Conservation (phyloP, 2,888 invertebrate genomes). For the Ptilodon capucinus region DNA sequence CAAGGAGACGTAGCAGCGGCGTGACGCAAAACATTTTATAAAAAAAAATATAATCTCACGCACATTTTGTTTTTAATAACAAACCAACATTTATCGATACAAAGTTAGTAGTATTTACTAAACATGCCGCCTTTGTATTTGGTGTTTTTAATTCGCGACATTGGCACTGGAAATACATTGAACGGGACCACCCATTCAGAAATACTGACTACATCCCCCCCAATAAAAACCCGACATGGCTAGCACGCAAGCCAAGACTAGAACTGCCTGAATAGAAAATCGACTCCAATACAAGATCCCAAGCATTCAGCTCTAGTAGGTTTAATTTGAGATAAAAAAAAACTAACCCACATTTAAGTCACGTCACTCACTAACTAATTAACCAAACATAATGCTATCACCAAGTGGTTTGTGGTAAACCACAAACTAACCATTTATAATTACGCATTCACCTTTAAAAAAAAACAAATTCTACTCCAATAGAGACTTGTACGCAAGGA, state of each 20-base stretch:
- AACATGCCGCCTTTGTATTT: slow-evolving; percentile 33
- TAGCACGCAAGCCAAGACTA: too few relatives aligned
- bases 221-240: slow-evolving; percentile 57
- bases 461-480: slow-evolving; percentile 3
- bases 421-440: slow-evolving; percentile 30
- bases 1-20: background rate
- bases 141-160: slow-evolving; percentile 43
- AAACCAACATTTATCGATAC: slow-evolving; percentile 19
- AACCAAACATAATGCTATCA: slow-evolving; percentile 34
- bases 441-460: slow-evolving; percentile 9
- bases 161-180: slow-evolving; percentile 35
- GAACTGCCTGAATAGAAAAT: slow-evolving; percentile 13
- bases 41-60: background rate
- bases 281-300: slow-evolving; percentile 5
- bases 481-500: slow-evolving; percentile 2
- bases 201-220: slow-evolving; percentile 46
- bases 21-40: background rate
- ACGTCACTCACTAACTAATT: slow-evolving; percentile 33
- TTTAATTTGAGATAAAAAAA: slow-evolving; percentile 18
- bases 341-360: slow-evolving; percentile 30
- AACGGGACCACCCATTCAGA: slow-evolving; percentile 50
- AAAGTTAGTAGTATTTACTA: slow-evolving; percentile 59
- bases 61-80: slow-evolving; percentile 21
- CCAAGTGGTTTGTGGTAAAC: slow-evolving; percentile 17
- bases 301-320: slow-evolving; percentile 16